These are phyloP conservation scores for Oreochromis mossambicus DNA, from an alignment of 2,797 vertebrate genomes.

Conservation along the genomic window DNA sequence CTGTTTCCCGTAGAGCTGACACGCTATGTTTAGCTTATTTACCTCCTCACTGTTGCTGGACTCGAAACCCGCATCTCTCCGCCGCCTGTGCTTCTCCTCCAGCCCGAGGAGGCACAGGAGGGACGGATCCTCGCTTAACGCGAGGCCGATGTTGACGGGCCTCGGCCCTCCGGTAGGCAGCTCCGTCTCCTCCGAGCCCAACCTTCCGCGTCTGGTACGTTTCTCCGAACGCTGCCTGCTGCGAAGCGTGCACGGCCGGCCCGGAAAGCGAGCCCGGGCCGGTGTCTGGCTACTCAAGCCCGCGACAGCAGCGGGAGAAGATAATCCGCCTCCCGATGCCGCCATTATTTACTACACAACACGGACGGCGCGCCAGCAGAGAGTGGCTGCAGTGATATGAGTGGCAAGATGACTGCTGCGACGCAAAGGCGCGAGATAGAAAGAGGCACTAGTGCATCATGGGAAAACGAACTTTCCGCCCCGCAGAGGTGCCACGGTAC, in stretches of 20 bases:
- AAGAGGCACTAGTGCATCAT: slow-evolving; percentile 67
- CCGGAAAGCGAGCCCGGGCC: slow-evolving; percentile 84
- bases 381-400: slow-evolving; percentile 53
- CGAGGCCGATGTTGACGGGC: slow-evolving; percentile 76
- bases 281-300: slow-evolving; percentile 33
- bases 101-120: slow-evolving; percentile 79
- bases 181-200: slow-evolving; percentile 59
- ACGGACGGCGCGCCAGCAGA: slow-evolving; percentile 59
- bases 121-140: slow-evolving; percentile 80
- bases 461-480: slow-evolving; percentile 55
- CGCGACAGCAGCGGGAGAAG: slow-evolving; percentile 74
- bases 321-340: slow-evolving; percentile 82
- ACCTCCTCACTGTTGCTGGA: slow-evolving; percentile 80
- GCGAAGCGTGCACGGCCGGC: slow-evolving; percentile 73
- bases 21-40: slow-evolving; percentile 35
- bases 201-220: slow-evolving; percentile 69
- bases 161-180: slow-evolving; percentile 68
- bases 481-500: background rate
- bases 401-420: slow-evolving; percentile 77
- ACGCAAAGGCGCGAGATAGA: slow-evolving; percentile 78
- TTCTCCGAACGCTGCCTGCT: slow-evolving; percentile 71
- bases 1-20: background rate
- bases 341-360: slow-evolving; percentile 87
- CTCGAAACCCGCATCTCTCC: slow-evolving; percentile 76
- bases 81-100: slow-evolving; percentile 78